A percentile compares a stretch with the other conserved stretches of the same genome.
Conservation (phyloP, 2,797 vertebrate species). For the Limosa lapponica region DNA sequence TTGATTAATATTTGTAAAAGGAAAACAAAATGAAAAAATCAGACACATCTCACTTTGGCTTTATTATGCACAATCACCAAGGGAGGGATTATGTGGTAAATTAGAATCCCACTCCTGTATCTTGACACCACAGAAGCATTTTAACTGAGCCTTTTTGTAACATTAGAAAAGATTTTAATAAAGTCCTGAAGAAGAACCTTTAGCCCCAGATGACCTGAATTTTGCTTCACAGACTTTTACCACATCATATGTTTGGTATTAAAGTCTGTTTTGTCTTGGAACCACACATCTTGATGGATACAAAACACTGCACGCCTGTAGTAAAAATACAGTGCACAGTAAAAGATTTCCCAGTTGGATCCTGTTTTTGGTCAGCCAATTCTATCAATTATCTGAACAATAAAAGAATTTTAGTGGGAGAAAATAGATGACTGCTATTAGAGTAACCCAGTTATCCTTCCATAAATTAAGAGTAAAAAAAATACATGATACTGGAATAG, state of each 20-base stretch:
- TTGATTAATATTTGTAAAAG: not conserved
- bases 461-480: not conserved
- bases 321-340: not conserved
- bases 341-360: not conserved
- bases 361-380: not conserved
- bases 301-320: not conserved
- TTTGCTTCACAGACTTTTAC: not conserved
- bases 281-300: not conserved
- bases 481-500: not conserved
- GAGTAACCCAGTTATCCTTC: not conserved
- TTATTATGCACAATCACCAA: not conserved
- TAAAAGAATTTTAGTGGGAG: not conserved
- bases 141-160: not conserved
- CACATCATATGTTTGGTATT: not conserved
- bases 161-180: not conserved
- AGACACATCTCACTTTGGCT: not conserved
- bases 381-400: not conserved
- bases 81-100: not conserved
- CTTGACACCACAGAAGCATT: not conserved
- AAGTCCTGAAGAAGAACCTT: not conserved
- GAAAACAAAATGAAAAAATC: not conserved
- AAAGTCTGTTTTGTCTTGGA: not conserved
- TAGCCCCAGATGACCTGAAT: not conserved
- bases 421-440: not conserved
- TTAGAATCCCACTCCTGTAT: not conserved